These are phyloP conservation scores for Poecilia velifera DNA, from an alignment of 2,797 vertebrate genomes.

Conservation along the genomic window DNA sequence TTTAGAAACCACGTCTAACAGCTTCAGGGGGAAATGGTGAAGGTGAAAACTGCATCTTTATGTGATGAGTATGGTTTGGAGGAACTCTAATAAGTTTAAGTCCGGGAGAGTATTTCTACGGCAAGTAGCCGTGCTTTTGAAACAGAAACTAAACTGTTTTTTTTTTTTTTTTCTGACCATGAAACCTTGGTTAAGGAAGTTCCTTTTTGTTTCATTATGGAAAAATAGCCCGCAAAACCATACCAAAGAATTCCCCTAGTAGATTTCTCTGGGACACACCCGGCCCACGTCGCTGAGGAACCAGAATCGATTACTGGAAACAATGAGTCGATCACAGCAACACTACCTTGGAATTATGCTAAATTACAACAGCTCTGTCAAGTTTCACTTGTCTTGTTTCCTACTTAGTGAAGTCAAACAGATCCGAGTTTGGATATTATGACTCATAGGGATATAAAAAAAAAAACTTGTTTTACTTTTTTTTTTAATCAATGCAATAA, in stretches of 20 bases:
- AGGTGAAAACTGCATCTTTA: not conserved
- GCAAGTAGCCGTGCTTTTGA: not conserved
- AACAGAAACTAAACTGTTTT: not conserved
- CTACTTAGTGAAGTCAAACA: not conserved
- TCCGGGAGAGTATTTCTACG: not conserved
- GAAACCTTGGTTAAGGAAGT: not conserved
- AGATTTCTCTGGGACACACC: constrained; percentile 44
- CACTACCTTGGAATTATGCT: not conserved
- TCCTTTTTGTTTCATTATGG: not conserved
- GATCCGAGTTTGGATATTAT: not conserved
- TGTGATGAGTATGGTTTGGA: not conserved
- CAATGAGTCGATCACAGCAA: constrained; percentile 17
- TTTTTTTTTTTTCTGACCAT: not conserved
- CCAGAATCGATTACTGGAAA: constrained; percentile 21
- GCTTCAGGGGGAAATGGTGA: not conserved
- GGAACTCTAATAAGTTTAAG: not conserved
- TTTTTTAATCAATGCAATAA: constrained; percentile 2
- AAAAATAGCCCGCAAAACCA: not conserved
- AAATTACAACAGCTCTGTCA: not conserved
- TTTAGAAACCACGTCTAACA: constrained; percentile 1
- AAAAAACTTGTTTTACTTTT: not conserved
- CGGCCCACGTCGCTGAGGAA: not conserved
- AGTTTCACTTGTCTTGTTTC: constrained; percentile 16
- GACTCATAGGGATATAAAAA: constrained; percentile 12
- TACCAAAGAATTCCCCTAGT: not conserved